Evolutionary conservation across 2,888 invertebrate species (phyloP), one percentile per base, ranked within the genome.

Genomic region (Nomada fucata): DNA sequence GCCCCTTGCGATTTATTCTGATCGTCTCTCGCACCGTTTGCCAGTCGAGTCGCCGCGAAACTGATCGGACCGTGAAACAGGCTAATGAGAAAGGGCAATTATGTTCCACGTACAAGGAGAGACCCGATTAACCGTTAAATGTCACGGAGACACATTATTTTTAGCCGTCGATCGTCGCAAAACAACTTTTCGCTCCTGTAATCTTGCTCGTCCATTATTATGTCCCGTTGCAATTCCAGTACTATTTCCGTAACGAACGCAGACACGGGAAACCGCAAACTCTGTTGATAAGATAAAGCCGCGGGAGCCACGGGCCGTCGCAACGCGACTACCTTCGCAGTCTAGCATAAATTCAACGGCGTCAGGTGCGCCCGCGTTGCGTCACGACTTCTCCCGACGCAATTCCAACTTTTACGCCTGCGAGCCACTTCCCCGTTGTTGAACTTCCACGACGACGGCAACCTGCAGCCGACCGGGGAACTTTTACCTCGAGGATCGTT

Each of bases 61-160:
- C 65, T 65, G 82, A 82, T 82, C 47, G 76, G 50, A 82, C 71
- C 86, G 77, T 84, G 68, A 88, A 81, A 71, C 79, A 76, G 75
- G 82, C 75, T 87, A 87, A 87, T 86, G 86, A 86, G 79, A 88
- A 85, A 85, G 81, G 84, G 82, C 83, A 81, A 88, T 87, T 86
- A 83, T 76, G 86, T 69, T 63, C 75, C 59, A 79, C 69, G 53
- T 79, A 77, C 65, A 67, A 68, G 73, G 68, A 70, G 79, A 72
- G 79, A 76, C 77, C 81, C 87, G 78, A 80, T 78, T 82, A 72
- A 82, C 77, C 84, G 76, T 86, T 88, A 88, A 88, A 88, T 86
- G 82, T 88, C 88, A 88, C 68, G 72, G 71, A 70, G 59, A 53
- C 63, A 61, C 59, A 74, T 76, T 86, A 86, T 86, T 86, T 86